Conservation (phyloP, 2,797 vertebrate genomes). For the Melanotaenia maccullochi region DNA sequence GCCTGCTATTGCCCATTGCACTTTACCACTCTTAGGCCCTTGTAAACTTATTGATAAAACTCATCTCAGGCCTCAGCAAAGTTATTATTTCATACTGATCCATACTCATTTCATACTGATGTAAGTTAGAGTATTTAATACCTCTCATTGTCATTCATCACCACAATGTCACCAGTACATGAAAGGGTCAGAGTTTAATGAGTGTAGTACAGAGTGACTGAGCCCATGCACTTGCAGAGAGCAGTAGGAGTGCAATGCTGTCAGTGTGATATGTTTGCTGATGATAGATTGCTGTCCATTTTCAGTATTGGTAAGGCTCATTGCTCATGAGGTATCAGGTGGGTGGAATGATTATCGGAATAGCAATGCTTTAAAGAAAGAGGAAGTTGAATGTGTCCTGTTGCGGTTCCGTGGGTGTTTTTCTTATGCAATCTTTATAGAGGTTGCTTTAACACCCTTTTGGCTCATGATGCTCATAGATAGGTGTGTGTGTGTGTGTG, state of each 20-base stretch:
- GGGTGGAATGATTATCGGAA: slow-evolving; percentile 80
- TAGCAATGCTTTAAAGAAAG: slow-evolving; percentile 61
- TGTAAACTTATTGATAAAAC: slow-evolving; percentile 44
- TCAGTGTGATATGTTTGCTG: slow-evolving; percentile 51
- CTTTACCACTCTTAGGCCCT: slow-evolving; percentile 32
- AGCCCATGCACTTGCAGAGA: slow-evolving; percentile 61
- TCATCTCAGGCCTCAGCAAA: slow-evolving; percentile 15
- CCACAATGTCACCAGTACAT: slow-evolving; percentile 42
- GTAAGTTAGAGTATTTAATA: slow-evolving; percentile 43
- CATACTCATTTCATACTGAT: too few relatives aligned
- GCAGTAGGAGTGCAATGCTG: slow-evolving; percentile 56
- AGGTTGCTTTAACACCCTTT: slow-evolving; percentile 59
- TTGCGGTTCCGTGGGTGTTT: slow-evolving; percentile 68
- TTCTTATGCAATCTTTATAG: slow-evolving; percentile 50
- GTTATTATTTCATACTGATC: slow-evolving; percentile 32
- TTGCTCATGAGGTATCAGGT: slow-evolving; percentile 72
- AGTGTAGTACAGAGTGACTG: slow-evolving; percentile 50
- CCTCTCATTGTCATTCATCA: slow-evolving; percentile 46
- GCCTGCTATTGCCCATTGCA: slow-evolving; percentile 26
- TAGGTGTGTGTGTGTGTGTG: background rate
- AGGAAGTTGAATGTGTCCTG: slow-evolving; percentile 63
- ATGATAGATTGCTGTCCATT: slow-evolving; percentile 76
- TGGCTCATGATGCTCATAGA: slow-evolving; percentile 1
- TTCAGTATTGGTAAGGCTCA: slow-evolving; percentile 71
- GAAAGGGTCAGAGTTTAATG: slow-evolving; percentile 61